Evolutionary conservation across 2,113 vertebrate species (phyloP).

Genomic region (Onychorhynchus coronatus): DNA sequence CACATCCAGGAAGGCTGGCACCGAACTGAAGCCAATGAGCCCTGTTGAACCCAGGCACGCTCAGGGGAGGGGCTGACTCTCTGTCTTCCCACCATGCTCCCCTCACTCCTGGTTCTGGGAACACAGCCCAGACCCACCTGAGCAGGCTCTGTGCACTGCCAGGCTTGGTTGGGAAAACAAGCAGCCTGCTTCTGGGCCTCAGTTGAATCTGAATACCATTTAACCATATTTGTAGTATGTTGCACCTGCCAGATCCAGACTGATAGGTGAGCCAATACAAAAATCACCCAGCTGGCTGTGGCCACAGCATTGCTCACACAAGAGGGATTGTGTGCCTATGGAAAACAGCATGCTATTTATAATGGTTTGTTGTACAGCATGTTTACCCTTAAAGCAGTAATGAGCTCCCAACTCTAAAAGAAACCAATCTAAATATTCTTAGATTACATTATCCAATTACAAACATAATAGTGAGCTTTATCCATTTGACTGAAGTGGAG

Average conservation of each 20-base stretch:
- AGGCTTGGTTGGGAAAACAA: neutral
- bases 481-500: neutral
- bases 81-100: neutral
- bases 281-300: neutral
- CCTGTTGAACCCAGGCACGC: neutral
- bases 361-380: neutral
- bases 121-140: conserved; percentile 14
- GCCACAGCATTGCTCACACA: neutral
- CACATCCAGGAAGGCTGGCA: neutral
- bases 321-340: neutral
- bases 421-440: neutral
- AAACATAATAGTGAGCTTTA: neutral
- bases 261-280: neutral
- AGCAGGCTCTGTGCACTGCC: neutral
- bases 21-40: neutral
- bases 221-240: neutral
- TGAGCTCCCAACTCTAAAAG: neutral
- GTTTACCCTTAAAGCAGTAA: neutral
- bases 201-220: neutral
- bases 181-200: neutral
- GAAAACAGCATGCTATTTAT: fast-evolving
- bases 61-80: neutral
- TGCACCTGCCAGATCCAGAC: conserved; percentile 18
- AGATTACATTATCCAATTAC: neutral
- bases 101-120: conserved; percentile 6